Evolutionary conservation across 2,797 vertebrate genomes (phyloP), one percentile per base, ranked within the genome.

Genomic region (Margarornis squamiger): DNA sequence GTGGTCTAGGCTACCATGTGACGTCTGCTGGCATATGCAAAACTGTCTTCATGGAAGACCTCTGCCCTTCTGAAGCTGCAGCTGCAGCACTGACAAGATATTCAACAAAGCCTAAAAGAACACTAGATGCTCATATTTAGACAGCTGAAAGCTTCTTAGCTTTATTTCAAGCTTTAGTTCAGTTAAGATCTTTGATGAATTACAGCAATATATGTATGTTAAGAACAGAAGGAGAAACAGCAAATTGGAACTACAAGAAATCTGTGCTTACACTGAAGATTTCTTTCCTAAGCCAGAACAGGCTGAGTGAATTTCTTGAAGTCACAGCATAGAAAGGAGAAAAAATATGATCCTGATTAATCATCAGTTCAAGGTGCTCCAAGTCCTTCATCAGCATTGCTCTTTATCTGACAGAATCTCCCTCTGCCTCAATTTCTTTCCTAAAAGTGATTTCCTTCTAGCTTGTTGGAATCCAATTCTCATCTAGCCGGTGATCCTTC

Each of bases 261-360:
- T 61, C n/a, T 65, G 23, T 39, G 18, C 34, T 71, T 94, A 51
- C 9, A 62, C 18, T 54, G 55, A 76, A 84, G 17, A 58, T 91
- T 80, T 74, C 12, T 62, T 86, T 75, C 57, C 29, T 24, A 68
- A 55, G 13, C 7, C 21, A 70, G 30, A 86, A 48, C 2, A 68
- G 12, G 20, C 9, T 85, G 39, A 80, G 27, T 70, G 39, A 91
- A 84, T 81, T 83, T 78, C 66, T 68, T 86, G 26, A 92, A 84
- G 26, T 78, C 84, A 45, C 23, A 84, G 9, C 11, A 57, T 1
- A 51, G 26, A 84, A 86, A 90, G 22, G 4, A 78, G 43, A 52
- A 94, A 91, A 90, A 86, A 62, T 66, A 72, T 62, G 54, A 83
- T 93, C 41, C 27, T 68, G 59, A 75, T 93, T 88, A 94, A 94